Evolutionary conservation across 2,113 vertebrate genomes (phyloP), one percentile per base, ranked within the genome.

Genomic region (Ammospiza caudacuta): DNA sequence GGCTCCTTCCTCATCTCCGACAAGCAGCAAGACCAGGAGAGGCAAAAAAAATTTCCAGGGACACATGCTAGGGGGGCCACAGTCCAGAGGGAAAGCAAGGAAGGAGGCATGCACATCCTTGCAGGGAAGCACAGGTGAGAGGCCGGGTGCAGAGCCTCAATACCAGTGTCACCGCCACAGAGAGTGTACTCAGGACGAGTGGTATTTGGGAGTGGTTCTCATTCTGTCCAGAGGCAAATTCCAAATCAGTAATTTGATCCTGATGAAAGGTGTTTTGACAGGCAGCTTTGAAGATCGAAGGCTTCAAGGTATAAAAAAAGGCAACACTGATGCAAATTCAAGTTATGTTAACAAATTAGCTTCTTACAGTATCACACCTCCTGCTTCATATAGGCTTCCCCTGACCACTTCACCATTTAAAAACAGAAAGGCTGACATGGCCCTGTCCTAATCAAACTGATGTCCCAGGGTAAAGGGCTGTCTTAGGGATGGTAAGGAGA

Each of bases 181-280:
- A 84, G 44, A 51, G 25, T 2, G 7, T 61, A 72, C 64, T 55
- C 12, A 3, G 33, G 76, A 54, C 0, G 0, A 89, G 66, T 39
- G 81, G 89, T 91, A 87, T 91, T 77, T 92, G 84, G 91, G 93
- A 94, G 95, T 87, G 77, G 87, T 87, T 82, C 69, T 92, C 29
- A 39, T 70, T 87, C 77, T 94, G 80, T 90, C 67, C 89, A 95
- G 73, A 93, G 86, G 83, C 73, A 92, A 89, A 94, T 94, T 93
- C 64, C 87, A 89, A 37, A 41, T 46, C 70, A 73, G 61, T 55
- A 87, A 82, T 92, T 87, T 59, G 18, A 17, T 77, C 33, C 67
- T 83, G 75, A 46, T 92, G 75, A 90, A 88, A 90, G 83, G 31
- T 86, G 75, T 70, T 93, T 93, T 95, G 83, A 92, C 58, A 62